Conservation (phyloP, 2,113 vertebrate species). For the Theristicus caerulescens region DNA sequence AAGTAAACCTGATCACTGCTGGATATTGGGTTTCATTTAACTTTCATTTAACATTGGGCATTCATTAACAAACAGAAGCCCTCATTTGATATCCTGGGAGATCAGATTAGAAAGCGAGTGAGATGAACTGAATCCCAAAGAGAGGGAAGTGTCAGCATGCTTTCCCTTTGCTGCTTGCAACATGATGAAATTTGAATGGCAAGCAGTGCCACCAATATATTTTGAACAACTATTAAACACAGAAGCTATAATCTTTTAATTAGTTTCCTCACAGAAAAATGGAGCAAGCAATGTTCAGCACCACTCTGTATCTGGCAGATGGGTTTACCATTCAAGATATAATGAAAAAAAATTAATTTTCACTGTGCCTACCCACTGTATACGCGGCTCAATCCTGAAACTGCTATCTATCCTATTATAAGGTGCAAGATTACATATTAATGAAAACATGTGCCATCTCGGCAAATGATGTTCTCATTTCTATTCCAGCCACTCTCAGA, state of each 20-base stretch:
- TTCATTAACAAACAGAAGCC: not conserved
- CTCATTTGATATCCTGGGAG: not conserved
- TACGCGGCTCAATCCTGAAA: conserved; percentile 58
- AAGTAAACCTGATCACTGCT: not conserved
- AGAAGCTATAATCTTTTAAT: conserved; percentile 25
- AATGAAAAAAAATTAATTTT: conserved; percentile 66
- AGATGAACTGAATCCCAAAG: not conserved
- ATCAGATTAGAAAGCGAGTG: not conserved
- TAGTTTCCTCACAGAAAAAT: conserved; percentile 45
- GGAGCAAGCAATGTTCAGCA: conserved; percentile 61
- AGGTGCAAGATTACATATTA: conserved; percentile 45
- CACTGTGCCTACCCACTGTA: conserved; percentile 46
- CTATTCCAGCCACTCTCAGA: not conserved
- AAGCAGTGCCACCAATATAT: not conserved
- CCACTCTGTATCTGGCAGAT: conserved; percentile 60
- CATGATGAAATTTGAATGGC: not conserved
- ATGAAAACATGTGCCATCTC: not conserved
- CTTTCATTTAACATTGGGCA: not conserved
- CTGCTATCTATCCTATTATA: conserved; percentile 47
- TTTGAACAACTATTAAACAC: not conserved
- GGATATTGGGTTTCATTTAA: not conserved
- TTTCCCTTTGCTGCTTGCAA: not conserved
- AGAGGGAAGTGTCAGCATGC: not conserved
- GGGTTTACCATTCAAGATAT: conserved; percentile 60
- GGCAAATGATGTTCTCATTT: not conserved